phyloP scores from a whole-genome alignment of 1,140 invertebrate species.

The Papilio polytes region DNA sequence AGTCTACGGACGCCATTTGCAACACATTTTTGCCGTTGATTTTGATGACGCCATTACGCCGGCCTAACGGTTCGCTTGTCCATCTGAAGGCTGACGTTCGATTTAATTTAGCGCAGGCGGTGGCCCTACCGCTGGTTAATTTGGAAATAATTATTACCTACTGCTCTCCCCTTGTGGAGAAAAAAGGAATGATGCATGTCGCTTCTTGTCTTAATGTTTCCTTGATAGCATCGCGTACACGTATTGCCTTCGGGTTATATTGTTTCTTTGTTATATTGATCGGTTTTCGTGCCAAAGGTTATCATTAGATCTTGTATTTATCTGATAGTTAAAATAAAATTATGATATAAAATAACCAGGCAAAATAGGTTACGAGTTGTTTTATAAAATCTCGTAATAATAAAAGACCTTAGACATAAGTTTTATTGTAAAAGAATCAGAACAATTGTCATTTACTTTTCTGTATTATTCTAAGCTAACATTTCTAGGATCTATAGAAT shows the following conservation, averaged over 20 bases:
- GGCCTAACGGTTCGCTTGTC: conserved; percentile 71
- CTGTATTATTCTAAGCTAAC: no score
- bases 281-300: neutral
- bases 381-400: no score
- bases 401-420: no score
- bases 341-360: no score
- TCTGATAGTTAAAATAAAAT: no score
- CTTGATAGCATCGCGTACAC: conserved; percentile 51
- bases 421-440: no score
- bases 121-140: conserved; percentile 69
- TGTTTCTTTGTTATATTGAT: conserved; percentile 2
- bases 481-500: no score
- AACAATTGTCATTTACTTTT: no score
- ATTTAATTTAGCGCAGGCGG: conserved; percentile 77
- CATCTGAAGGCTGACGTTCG: conserved; percentile 64
- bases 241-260: neutral
- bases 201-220: conserved; percentile 53
- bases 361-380: no score
- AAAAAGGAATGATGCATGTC: conserved; percentile 55
- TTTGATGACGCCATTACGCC: conserved; percentile 72
- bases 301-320: neutral
- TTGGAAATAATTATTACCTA: conserved; percentile 78
- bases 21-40: conserved; percentile 76
- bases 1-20: conserved; percentile 59
- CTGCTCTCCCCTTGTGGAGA: conserved; percentile 51